These are phyloP conservation scores for Amphiprion percula DNA, from an alignment of 2,113 vertebrate genomes.

Conservation along the genomic window DNA sequence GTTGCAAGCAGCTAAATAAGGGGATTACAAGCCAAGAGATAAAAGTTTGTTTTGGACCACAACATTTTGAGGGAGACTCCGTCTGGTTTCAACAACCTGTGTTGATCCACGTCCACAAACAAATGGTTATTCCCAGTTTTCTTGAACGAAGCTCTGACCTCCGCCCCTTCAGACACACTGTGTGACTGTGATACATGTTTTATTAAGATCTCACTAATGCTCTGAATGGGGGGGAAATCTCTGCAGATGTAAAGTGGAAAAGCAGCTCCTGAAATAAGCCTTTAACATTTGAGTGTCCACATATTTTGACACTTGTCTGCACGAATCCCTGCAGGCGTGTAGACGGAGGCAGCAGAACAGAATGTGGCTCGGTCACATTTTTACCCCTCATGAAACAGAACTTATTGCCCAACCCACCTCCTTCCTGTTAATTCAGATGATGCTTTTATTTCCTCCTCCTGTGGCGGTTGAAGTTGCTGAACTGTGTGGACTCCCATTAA, in stretches of 20 bases:
- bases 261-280: not conserved
- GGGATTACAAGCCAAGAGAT: not conserved
- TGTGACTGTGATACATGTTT: not conserved
- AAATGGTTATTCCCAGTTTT: too few relatives aligned
- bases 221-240: not conserved
- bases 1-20: too few relatives aligned
- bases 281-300: not conserved
- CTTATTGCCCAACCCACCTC: conserved; percentile 4
- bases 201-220: not conserved
- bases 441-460: conserved; percentile 16
- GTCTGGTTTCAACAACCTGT: not conserved
- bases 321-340: conserved; percentile 28
- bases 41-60: not conserved
- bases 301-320: not conserved
- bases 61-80: too few relatives aligned
- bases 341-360: conserved; percentile 13
- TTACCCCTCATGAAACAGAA: conserved; percentile 34
- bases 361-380: conserved; percentile 73
- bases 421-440: conserved; percentile 30
- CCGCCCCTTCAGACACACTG: too few relatives aligned
- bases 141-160: too few relatives aligned
- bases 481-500: not conserved
- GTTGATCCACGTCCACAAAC: too few relatives aligned
- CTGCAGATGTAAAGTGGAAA: not conserved
- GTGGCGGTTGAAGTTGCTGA: not conserved